Conservation (phyloP, 2,888 invertebrate genomes). For the Drymonia ruficornis region DNA sequence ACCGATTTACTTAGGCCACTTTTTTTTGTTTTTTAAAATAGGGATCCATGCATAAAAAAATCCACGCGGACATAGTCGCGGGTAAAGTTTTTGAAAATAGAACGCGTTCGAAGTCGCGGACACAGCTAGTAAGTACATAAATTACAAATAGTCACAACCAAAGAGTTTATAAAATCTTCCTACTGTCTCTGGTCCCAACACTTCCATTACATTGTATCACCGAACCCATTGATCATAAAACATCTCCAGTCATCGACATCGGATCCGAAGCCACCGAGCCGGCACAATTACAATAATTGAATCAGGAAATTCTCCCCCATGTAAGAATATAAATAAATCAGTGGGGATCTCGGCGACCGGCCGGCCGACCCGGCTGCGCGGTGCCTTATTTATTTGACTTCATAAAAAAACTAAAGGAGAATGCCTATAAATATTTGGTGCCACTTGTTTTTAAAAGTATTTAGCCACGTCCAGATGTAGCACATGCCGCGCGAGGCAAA, state of each 20-base stretch:
- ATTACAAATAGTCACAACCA: no score
- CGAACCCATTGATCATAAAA: conserved; percentile 47
- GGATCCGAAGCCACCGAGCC: conserved; percentile 30
- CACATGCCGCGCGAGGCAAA: no score
- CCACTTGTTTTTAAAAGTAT: not conserved
- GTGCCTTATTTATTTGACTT: conserved; percentile 60
- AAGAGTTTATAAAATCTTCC: no score
- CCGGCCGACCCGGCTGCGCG: conserved; percentile 41
- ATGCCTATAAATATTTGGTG: conserved; percentile 22
- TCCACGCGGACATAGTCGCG: no score
- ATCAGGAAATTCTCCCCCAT: conserved; percentile 61
- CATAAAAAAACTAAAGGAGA: conserved; percentile 47
- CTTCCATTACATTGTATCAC: not conserved
- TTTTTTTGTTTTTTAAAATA: no score
- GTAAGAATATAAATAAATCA: conserved; percentile 67
- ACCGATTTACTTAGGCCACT: no score
- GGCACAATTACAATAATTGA: conserved; percentile 73
- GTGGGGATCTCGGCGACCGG: conserved; percentile 28
- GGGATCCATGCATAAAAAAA: no score
- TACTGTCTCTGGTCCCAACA: not conserved
- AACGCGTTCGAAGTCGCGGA: no score
- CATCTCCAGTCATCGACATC: conserved; percentile 35
- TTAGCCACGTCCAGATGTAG: no score
- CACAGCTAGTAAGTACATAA: no score
- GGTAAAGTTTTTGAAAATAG: no score